Percentiles rank a stretch among this genome's conserved stretches.
Conservation (phyloP, 2,888 invertebrate species). For the Lochmaea capreae region DNA sequence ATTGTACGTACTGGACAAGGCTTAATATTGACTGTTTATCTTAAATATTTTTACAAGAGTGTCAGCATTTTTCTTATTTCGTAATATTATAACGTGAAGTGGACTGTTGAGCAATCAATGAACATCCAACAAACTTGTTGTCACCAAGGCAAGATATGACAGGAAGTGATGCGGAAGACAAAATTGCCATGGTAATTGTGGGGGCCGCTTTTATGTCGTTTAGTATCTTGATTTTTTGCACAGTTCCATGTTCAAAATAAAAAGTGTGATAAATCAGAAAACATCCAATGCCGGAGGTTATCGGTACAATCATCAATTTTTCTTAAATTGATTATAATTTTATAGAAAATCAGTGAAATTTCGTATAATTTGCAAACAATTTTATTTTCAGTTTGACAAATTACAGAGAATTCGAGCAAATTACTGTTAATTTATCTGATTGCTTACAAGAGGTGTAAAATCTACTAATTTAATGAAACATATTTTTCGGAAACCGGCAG, state of each 20-base stretch:
- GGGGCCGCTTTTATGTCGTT: slow-evolving; percentile 16
- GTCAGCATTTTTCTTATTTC: neutral
- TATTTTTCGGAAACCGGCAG: slow-evolving; percentile 3
- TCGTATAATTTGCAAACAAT: too few relatives aligned
- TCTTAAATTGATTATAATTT: too few relatives aligned
- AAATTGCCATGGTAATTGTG: slow-evolving; percentile 28
- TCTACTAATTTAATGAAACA: neutral
- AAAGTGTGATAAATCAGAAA: slow-evolving; percentile 20
- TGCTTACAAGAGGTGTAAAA: neutral
- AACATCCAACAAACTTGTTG: slow-evolving; percentile 27
- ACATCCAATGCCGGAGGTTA: slow-evolving; percentile 11
- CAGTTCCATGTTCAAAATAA: slow-evolving; percentile 16
- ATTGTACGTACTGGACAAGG: too few relatives aligned
- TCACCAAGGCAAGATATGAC: slow-evolving; percentile 18
- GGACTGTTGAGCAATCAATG: slow-evolving; percentile 15
- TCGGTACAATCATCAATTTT: neutral
- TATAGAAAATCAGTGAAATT: too few relatives aligned
- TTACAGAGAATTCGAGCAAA: too few relatives aligned
- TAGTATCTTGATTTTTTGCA: slow-evolving; percentile 29
- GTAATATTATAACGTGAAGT: slow-evolving; percentile 7
- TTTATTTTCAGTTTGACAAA: too few relatives aligned
- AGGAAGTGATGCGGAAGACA: slow-evolving; percentile 28
- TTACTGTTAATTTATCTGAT: too few relatives aligned
- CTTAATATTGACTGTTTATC: neutral
- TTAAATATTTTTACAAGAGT: neutral